A percentile compares a stretch with the other conserved stretches of the same genome.
Evolutionary conservation across 2,888 invertebrate genomes (phyloP).

Genomic region (Himalopsyche anomala): DNA sequence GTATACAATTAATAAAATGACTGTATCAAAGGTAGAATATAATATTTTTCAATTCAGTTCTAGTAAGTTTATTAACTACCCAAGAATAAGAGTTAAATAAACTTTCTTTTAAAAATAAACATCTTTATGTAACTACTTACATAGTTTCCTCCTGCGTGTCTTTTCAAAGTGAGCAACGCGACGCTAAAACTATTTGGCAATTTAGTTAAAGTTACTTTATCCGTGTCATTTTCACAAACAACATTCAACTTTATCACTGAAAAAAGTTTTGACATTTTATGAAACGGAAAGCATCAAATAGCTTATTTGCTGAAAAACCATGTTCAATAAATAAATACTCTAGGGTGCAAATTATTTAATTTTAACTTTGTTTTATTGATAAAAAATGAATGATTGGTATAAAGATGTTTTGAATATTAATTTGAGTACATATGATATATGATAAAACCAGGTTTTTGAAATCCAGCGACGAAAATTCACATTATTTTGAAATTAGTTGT

Average conservation of each 20-base stretch:
- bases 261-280: slow-evolving; percentile 26
- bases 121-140: slow-evolving; percentile 14
- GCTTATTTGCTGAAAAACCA: slow-evolving; percentile 17
- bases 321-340: not conserved
- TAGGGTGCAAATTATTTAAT: not conserved
- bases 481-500: no score
- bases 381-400: not conserved
- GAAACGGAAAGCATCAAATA: slow-evolving; percentile 39
- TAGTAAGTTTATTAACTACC: not conserved
- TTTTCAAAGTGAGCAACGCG: slow-evolving; percentile 40
- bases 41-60: no score
- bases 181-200: slow-evolving; percentile 45
- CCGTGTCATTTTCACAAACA: slow-evolving; percentile 26
- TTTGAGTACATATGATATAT: not conserved
- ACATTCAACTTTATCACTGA: slow-evolving; percentile 23
- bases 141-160: slow-evolving; percentile 24
- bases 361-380: not conserved
- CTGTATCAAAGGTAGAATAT: no score
- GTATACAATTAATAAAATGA: no score
- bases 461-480: no score
- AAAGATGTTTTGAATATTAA: no score
- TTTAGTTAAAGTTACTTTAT: slow-evolving; percentile 43
- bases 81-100: not conserved
- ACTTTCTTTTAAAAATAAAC: slow-evolving; percentile 21
- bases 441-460: not conserved